A percentile compares a stretch with the other conserved stretches of the same genome.
Conservation (phyloP, 2,797 vertebrate species). For the Microctenopoma steveboyesi region DNA sequence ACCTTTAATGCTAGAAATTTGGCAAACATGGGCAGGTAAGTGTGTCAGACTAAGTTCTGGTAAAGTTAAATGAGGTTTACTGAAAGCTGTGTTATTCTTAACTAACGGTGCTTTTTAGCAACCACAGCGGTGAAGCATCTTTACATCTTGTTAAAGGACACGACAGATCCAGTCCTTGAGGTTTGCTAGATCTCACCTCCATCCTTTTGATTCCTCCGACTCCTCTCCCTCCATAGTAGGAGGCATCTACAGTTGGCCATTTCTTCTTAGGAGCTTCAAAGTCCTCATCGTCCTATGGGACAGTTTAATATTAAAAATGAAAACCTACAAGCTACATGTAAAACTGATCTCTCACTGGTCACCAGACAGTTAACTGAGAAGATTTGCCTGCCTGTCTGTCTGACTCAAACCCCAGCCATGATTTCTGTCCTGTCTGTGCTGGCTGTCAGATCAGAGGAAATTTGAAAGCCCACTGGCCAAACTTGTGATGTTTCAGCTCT, state of each 20-base stretch:
- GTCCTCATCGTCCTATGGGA: slow-evolving; percentile 92
- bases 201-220: slow-evolving; percentile 98
- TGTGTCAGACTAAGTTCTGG: too few species aligned
- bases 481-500: slow-evolving; percentile 51
- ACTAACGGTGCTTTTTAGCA: not conserved
- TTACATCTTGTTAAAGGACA: not conserved
- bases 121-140: not conserved
- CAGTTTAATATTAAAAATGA: not conserved
- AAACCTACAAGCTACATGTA: not conserved
- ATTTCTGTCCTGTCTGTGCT: slow-evolving; percentile 19
- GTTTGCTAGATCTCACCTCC: slow-evolving; percentile 85
- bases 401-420: not conserved
- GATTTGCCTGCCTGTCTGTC: slow-evolving; percentile 8
- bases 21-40: not conserved
- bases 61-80: not conserved
- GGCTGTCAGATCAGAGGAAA: slow-evolving; percentile 59
- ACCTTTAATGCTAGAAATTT: not conserved
- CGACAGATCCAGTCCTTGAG: not conserved
- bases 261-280: slow-evolving; percentile 94
- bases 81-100: slow-evolving; percentile 5
- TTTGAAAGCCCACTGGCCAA: slow-evolving; percentile 55
- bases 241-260: slow-evolving; percentile 98
- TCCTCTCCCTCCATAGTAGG: slow-evolving; percentile 96
- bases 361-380: slow-evolving; percentile 5
- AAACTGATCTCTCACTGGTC: slow-evolving; percentile 5